These are phyloP conservation scores for Phenacoccus solenopsis DNA, from an alignment of 1,140 invertebrate species.

Conservation along the genomic window DNA sequence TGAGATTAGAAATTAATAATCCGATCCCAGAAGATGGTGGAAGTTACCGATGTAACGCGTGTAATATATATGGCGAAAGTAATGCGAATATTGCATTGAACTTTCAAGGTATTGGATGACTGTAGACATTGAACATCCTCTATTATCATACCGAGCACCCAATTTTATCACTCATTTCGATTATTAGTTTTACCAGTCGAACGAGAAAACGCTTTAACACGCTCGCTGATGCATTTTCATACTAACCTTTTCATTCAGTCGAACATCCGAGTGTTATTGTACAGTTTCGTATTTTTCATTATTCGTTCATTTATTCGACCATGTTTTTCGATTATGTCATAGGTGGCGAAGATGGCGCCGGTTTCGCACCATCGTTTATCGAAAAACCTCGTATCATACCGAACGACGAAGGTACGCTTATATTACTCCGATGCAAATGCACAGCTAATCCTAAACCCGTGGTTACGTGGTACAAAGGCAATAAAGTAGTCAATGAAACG, in stretches of 20 bases:
- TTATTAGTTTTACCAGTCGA: background rate
- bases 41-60: conserved; percentile 96
- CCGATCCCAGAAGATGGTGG: conserved; percentile 91
- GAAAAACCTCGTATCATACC: conserved; percentile 96
- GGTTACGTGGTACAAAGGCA: conserved; percentile 81
- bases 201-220: background rate
- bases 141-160: background rate
- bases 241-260: background rate
- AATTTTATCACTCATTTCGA: background rate
- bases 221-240: background rate
- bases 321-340: conserved; percentile 34
- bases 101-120: conserved; percentile 74
- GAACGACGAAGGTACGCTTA: conserved; percentile 87
- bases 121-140: background rate
- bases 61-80: conserved; percentile 95
- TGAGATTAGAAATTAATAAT: conserved; percentile 84
- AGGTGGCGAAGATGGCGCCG: conserved; percentile 78
- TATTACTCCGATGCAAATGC: conserved; percentile 91
- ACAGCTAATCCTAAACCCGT: conserved; percentile 82
- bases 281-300: background rate
- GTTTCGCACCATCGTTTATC: conserved; percentile 85
- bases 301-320: no score
- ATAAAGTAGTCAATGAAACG: conserved; percentile 67
- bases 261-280: background rate
- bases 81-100: conserved; percentile 99